Base-by-base conservation (phyloP, 2,797 vertebrate genomes). In the Mastacembelus armatus region DNA sequence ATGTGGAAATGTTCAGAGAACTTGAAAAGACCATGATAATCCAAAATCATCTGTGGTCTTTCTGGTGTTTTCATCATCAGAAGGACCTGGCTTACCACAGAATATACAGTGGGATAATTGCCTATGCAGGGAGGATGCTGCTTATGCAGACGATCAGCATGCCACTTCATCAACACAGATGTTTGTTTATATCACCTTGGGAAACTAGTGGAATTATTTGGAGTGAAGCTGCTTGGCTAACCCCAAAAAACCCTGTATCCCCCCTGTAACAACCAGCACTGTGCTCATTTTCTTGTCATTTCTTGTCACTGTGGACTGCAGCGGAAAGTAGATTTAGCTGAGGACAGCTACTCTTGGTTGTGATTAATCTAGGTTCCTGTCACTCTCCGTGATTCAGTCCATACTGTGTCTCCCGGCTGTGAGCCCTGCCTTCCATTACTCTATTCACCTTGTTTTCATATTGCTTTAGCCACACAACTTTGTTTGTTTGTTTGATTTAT, bases 111-210 rank as follows among this genome's bases (percentile, higher is more conserved):
- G 74, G 85, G 66, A 85, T 77, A 81, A 56, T 38, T 50, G 45
- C 74, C 73, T 56, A 16, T 80, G 62, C 24, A 71, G 61, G 47
- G 48, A 83, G 48, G 65, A 65, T 61, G 62, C 54, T 77, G 60
- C 67, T 77, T 35, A 74, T 73, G 62, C 57, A 80, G 77, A 61
- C 48, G 80, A 54, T 83, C 68, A 55, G 12, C 66, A 78, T 38
- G 27, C 54, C 75, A 76, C 75, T 74, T 83, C 80, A 86, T 85
- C 81, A 65, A 57, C 79, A 69, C 73, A 60, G 64, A 60, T 10
- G 49, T 74, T 83, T 87, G 83, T 89, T 90, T 87, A 84, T 80
- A 72, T 76, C 80, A 67, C 74, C 64, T 73, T 74, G 84, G 51
- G 47, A 88, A 87, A 78, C 84, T 45, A 38, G 27, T 50, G 39